phyloP scores from a whole-genome alignment of 2,888 invertebrate genomes.

The Liopterus haemorrhoidalis region DNA sequence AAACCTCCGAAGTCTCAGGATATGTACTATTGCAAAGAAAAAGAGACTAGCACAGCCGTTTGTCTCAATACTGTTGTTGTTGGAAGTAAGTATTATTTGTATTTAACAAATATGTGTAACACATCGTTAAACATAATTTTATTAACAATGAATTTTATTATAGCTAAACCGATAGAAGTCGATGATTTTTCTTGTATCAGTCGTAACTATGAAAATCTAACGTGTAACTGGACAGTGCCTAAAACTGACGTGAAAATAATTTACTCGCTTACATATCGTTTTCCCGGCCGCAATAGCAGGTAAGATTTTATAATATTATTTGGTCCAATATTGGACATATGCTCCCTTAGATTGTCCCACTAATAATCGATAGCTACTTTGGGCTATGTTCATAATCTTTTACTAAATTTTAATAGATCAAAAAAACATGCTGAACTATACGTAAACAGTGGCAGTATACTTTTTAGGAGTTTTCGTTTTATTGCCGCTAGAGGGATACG shows the following conservation, averaged over 20 bases:
- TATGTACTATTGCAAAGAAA: constrained; percentile 53
- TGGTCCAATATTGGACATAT: not conserved
- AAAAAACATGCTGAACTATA: no score
- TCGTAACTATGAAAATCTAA: constrained; percentile 65
- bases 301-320: constrained; percentile 44
- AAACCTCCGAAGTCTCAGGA: constrained; percentile 50
- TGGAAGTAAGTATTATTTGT: constrained; percentile 50
- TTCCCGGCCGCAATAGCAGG: constrained; percentile 44
- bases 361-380: no score
- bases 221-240: constrained; percentile 66
- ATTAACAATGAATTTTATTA: constrained; percentile 30
- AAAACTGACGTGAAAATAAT: constrained; percentile 52
- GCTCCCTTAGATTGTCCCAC: no score
- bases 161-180: constrained; percentile 58
- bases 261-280: constrained; percentile 49
- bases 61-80: constrained; percentile 54
- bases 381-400: not conserved
- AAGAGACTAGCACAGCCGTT: constrained; percentile 43
- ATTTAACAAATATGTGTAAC: constrained; percentile 1
- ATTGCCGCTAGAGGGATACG: no score
- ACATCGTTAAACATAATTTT: not conserved
- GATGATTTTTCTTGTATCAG: constrained; percentile 68
- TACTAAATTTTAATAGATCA: not conserved
- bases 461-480: no score
- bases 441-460: no score